Percentiles rank a stretch among this genome's conserved stretches.
Conservation (phyloP, 2,797 vertebrate genomes). For the Chaetophractus vellerosus region DNA sequence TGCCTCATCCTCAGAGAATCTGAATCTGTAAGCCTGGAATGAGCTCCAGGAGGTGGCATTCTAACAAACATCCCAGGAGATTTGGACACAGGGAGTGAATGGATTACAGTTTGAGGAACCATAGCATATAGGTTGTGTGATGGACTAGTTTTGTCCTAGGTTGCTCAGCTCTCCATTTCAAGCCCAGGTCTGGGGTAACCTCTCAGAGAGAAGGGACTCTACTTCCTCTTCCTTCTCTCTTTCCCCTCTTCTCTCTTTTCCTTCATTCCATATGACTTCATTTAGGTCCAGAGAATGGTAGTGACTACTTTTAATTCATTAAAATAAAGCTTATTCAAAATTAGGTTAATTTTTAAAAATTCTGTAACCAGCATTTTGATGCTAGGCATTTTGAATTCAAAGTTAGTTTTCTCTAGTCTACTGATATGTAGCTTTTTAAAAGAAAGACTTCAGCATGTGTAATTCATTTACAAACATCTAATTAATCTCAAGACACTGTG, state of each 20-base stretch:
- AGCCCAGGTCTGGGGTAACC: not conserved
- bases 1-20: not conserved
- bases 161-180: not conserved
- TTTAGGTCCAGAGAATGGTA: not conserved
- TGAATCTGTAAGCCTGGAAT: not conserved
- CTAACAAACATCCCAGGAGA: not conserved
- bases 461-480: conserved; percentile 66
- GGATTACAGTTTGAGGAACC: not conserved
- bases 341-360: not conserved
- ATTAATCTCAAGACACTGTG: conserved; percentile 10
- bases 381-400: conserved; percentile 65
- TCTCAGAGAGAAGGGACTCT: not conserved
- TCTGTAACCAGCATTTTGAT: conserved; percentile 51
- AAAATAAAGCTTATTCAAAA: conserved; percentile 46
- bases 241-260: not conserved
- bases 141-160: not conserved
- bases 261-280: not conserved
- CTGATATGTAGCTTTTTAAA: conserved; percentile 53
- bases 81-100: not conserved
- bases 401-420: conserved; percentile 61
- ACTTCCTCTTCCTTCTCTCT: not conserved
- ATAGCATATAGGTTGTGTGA: not conserved
- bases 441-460: conserved; percentile 33
- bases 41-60: not conserved
- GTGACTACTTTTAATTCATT: conserved; percentile 25